Evolutionary conservation across 2,797 vertebrate genomes (phyloP).

Genomic region (Chaunax sp.): DNA sequence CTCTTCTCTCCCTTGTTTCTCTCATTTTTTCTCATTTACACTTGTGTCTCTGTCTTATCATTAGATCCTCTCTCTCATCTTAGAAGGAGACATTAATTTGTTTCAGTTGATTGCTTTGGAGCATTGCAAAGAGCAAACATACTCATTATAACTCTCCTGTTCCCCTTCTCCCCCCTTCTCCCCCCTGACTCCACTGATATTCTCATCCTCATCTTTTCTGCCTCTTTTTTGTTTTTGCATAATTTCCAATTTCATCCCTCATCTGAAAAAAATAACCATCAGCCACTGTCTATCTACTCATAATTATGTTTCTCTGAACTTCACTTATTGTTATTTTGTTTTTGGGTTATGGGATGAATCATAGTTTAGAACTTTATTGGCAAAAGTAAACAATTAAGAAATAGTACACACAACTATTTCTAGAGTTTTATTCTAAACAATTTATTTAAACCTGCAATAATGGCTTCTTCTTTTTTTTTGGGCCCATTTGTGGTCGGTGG

Average conservation of each 20-base stretch:
- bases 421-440: no score
- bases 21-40: slow-evolving; percentile 23
- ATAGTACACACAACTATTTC: no score
- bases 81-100: slow-evolving; percentile 62
- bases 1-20: slow-evolving; percentile 14
- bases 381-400: slow-evolving; percentile 42
- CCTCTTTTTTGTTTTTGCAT: slow-evolving; percentile 51
- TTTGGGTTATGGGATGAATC: slow-evolving; percentile 43
- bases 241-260: slow-evolving; percentile 60
- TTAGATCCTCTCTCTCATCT: slow-evolving; percentile 23
- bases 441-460: not conserved
- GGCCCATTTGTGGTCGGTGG: no score
- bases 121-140: slow-evolving; percentile 57
- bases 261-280: slow-evolving; percentile 31
- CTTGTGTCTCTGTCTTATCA: slow-evolving; percentile 30
- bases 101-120: slow-evolving; percentile 61
- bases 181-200: slow-evolving; percentile 28
- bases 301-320: slow-evolving; percentile 38
- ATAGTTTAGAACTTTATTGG: no score
- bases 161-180: slow-evolving; percentile 27
- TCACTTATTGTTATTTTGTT: slow-evolving; percentile 1
- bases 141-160: slow-evolving; percentile 49
- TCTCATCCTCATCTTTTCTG: slow-evolving; percentile 37
- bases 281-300: slow-evolving; percentile 36
- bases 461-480: no score